Percentiles rank a stretch among this genome's conserved stretches.
phyloP scores from a whole-genome alignment of 2,888 invertebrate genomes.

The Temnothorax rugatulus region DNA sequence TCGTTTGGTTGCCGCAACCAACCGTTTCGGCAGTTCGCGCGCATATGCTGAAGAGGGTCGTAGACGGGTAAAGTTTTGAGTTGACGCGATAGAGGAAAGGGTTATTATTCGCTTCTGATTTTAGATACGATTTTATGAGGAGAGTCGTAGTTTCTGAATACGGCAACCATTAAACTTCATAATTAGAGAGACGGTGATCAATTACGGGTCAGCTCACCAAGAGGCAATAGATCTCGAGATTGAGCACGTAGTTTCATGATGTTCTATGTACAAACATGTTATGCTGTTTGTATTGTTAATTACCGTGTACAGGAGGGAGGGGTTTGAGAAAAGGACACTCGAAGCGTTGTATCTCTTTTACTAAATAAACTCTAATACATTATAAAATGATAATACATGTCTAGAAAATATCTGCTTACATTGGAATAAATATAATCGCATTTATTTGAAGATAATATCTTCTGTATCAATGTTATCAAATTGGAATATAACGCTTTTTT shows the following conservation, averaged over 20 bases:
- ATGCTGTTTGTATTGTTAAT: slow-evolving; percentile 28
- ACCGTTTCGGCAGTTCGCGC: slow-evolving; percentile 11
- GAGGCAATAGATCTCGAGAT: slow-evolving; percentile 30
- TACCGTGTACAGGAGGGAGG: background rate
- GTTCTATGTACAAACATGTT: background rate
- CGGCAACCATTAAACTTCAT: slow-evolving; percentile 34
- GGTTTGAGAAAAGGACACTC: background rate
- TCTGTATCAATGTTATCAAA: background rate
- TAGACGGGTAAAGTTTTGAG: slow-evolving; percentile 9
- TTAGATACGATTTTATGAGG: slow-evolving; percentile 25
- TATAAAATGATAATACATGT: background rate
- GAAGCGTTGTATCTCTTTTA: background rate
- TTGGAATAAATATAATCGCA: background rate
- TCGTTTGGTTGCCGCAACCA: background rate
- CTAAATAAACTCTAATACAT: background rate
- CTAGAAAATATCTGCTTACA: background rate
- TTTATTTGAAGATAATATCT: slow-evolving; percentile 4
- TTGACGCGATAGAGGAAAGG: slow-evolving; percentile 8
- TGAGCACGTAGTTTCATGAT: slow-evolving; percentile 12
- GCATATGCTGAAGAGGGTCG: background rate
- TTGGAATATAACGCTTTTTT: background rate
- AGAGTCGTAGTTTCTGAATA: slow-evolving; percentile 17
- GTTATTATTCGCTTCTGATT: background rate
- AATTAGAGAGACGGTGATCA: slow-evolving; percentile 40
- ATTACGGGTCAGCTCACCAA: slow-evolving; percentile 10